Conservation (phyloP, 2,113 vertebrate genomes). For the Verasper variegatus region DNA sequence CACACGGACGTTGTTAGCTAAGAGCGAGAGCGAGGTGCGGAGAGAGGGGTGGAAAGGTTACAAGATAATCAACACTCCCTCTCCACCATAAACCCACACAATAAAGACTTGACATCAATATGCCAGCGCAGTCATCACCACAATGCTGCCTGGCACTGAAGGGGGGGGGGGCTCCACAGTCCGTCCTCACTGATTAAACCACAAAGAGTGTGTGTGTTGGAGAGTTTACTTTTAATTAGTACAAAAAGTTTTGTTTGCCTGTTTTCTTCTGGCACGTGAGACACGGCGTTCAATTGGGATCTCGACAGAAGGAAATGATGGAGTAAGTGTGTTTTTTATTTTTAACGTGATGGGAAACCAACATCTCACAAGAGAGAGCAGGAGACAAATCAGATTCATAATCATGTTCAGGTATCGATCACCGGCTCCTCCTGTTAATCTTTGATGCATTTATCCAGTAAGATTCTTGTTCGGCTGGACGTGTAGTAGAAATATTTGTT, state of each 20-base stretch:
- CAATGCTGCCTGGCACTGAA: conserved; percentile 47
- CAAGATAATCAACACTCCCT: conserved; percentile 68
- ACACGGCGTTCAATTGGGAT: not conserved
- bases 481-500: no score
- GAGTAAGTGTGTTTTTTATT: not conserved
- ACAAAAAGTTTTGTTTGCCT: conserved; percentile 5
- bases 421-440: not conserved
- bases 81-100: conserved; percentile 68
- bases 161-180: conserved; percentile 48
- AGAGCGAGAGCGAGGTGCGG: conserved; percentile 58
- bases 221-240: conserved; percentile 54
- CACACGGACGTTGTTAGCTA: conserved; percentile 43
- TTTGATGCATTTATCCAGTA: no score
- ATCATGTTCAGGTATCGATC: not conserved
- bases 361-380: not conserved
- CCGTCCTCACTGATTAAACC: conserved; percentile 67
- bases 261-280: not conserved
- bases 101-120: conserved; percentile 75
- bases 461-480: no score
- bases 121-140: conserved; percentile 63
- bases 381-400: not conserved
- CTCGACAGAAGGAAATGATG: no score
- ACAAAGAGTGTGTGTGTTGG: conserved; percentile 20
- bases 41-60: conserved; percentile 66
- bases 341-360: no score